Evolutionary conservation across 2,797 vertebrate genomes (phyloP), one percentile per base, ranked within the genome.

Genomic region (Poecilia wingei): DNA sequence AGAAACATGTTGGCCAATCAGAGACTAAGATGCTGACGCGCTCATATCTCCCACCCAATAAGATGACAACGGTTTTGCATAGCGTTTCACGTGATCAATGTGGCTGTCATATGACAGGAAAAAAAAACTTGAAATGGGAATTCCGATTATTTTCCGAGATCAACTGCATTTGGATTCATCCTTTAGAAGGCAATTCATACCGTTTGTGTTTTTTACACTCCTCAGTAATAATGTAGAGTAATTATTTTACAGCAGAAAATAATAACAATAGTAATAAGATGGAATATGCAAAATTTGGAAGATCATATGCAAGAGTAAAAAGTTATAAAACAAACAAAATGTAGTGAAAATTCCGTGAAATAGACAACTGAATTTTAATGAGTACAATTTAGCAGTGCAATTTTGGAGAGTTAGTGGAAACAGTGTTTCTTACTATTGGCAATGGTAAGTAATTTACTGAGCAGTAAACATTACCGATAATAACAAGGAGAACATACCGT

Each of bases 31-130:
- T 43, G 45, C 18, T 20, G 66, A 33, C 47, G 49, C n/a, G 8
- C 4, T 57, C 25, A 4, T 0, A 68, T 47, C 20, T 64, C 36
- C 1, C 59, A 87, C 76, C 93, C 93, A 94, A 94, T 94, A 87
- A 86, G 71, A 77, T 41, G 20, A n/a, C 0, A 57, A 9, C 0
- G 6, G 39, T 55, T 33, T 2, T 43, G 7, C 0, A 8, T 59
- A 72, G 39, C 14, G 22, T 45, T 28, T 61, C 86, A 83, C 8
- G 82, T 86, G 87, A 87, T 74, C 68, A 16, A 0, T 14, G 55
- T 13, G 78, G 14, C 61, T 12, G 78, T 89, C 87, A 88, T 39
- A 13, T 86, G 87, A 84, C 41, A 36, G 0, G 1, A 31, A 43
- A 41, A 69, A 13, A 25, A 43, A 59, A 28, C 4, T 25, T 28